Base-by-base conservation (phyloP, 2,797 vertebrate species). In the Sebastes trivittatus region DNA sequence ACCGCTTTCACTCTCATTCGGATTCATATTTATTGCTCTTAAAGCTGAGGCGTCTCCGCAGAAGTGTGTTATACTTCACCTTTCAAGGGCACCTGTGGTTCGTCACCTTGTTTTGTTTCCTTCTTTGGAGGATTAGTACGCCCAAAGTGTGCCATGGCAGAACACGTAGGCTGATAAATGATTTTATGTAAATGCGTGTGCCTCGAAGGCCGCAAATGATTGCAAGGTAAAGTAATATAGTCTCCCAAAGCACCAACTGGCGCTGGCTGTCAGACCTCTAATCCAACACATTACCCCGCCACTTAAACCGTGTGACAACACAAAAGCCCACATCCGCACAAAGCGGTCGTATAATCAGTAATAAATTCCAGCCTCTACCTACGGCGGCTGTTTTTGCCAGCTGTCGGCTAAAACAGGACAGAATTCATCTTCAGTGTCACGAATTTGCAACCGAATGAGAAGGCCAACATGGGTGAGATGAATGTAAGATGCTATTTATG, bases 141-240 rank as follows among this genome's bases (percentile, higher is more conserved):
- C 61, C 20, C 55, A 58, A 16, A 62, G 77, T 72, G 84, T 55
- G 22, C 29, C 4, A 2, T 27, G 86, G 67, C 36, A 70, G 62
- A 78, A 60, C 61, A 68, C 2, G 18, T 23, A 18, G 49, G 69
- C 68, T 86, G 80, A 81, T 85, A 72, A 83, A 87, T 79, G 65
- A 82, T 80, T 87, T 75, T 86, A 86, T 89, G 87, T 61, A 82
- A 87, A 86, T 83, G 58, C 29, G 6, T 27, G 29, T 25, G 77
- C 68, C 83, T 73, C 69, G 27, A 13, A 34, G 76, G 67, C 68
- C 58, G 61, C 60, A 32, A 78, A 73, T 77, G 66, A 72, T 61
- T 77, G 27, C 62, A 49, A 75, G 36, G 79, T 72, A 87, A 75
- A 65, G 72, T 75, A 73, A 86, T 78, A 68, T 58, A 49, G 73